These are phyloP conservation scores for Hylomyscus alleni DNA, from an alignment of 2,797 vertebrate species.

Conservation along the genomic window DNA sequence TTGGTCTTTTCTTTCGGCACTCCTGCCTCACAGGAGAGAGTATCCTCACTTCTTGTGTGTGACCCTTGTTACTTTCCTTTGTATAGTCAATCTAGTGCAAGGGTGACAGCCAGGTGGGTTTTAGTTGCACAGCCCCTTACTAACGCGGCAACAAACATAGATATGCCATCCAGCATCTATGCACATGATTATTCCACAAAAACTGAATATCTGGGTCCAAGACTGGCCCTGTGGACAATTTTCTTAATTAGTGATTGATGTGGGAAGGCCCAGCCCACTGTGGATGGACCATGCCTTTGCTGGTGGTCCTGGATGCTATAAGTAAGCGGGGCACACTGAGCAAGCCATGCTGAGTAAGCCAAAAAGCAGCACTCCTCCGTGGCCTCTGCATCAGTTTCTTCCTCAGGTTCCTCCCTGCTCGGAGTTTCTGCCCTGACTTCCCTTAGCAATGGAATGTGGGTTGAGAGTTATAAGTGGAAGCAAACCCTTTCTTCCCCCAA, in stretches of 20 bases:
- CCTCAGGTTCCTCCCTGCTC: not conserved
- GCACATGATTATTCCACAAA: not conserved
- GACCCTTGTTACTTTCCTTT: not conserved
- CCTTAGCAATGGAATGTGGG: not conserved
- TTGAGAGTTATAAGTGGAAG: not conserved
- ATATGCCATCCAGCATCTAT: not conserved
- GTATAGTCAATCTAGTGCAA: not conserved
- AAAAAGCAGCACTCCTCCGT: not conserved
- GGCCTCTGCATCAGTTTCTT: not conserved
- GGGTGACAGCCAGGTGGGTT: not conserved
- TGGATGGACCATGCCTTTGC: not conserved
- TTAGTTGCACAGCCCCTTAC: not conserved
- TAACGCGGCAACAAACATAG: not conserved
- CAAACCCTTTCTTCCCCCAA: not conserved
- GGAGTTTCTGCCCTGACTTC: not conserved
- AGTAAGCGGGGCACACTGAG: not conserved
- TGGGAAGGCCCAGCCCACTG: not conserved
- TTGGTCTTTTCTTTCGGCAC: not conserved
- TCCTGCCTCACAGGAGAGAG: not conserved
- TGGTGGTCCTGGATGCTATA: not conserved
- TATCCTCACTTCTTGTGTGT: not conserved
- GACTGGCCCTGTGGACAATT: not conserved
- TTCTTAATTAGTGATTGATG: not conserved
- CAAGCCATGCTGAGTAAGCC: not conserved
- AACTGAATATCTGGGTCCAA: not conserved